Evolutionary conservation across 2,113 vertebrate genomes (phyloP).

Genomic region (Cynopterus brachyotis): DNA sequence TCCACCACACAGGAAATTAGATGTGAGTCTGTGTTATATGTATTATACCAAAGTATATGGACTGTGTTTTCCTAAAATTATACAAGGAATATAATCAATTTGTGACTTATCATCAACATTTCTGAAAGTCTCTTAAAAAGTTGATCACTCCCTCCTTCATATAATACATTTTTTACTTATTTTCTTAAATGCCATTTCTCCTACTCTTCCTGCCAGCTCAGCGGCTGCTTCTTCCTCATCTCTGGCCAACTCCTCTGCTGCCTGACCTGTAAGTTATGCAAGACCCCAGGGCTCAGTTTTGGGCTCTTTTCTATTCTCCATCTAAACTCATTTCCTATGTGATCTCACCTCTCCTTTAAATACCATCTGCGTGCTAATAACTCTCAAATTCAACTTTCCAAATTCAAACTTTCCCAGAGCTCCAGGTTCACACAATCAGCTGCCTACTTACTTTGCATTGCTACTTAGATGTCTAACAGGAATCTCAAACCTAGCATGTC

Average conservation of each 20-base stretch:
- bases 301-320: not conserved
- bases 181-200: not conserved
- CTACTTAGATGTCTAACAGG: not conserved
- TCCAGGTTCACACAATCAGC: not conserved
- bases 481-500: not conserved
- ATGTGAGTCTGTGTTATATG: not conserved
- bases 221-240: not conserved
- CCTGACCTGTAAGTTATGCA: not conserved
- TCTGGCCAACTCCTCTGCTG: not conserved
- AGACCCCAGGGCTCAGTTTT: not conserved
- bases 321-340: not conserved
- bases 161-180: not conserved
- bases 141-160: not conserved
- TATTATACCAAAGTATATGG: not conserved
- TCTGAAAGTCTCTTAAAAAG: slow-evolving; percentile 14
- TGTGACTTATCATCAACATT: not conserved
- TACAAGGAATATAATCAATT: not conserved
- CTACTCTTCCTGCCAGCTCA: not conserved
- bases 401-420: not conserved
- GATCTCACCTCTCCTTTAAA: not conserved
- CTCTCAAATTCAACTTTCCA: not conserved
- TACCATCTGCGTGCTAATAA: not conserved
- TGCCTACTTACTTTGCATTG: not conserved
- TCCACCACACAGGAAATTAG: not conserved
- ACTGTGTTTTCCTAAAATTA: not conserved